Conservation (phyloP, 2,797 vertebrate genomes). For the Microctenopoma steveboyesi region DNA sequence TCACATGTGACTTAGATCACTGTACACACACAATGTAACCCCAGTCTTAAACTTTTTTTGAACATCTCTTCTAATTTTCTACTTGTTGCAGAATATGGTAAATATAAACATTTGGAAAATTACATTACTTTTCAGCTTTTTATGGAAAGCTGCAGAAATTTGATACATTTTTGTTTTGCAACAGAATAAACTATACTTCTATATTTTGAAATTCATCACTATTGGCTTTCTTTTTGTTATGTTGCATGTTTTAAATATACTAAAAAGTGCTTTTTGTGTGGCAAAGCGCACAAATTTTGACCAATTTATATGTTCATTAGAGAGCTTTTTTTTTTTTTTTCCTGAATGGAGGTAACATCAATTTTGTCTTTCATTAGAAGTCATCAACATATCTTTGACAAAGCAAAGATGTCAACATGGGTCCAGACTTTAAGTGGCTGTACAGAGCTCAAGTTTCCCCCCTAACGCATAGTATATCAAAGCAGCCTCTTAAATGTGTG, state of each 20-base stretch:
- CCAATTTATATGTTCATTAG: background rate
- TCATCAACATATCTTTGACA: background rate
- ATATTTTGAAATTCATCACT: background rate
- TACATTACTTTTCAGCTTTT: background rate
- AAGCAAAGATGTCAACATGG: conserved; percentile 9
- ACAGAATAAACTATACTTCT: background rate
- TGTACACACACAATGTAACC: background rate
- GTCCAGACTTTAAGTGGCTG: conserved; percentile 14
- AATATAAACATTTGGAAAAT: background rate
- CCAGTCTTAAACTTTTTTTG: background rate
- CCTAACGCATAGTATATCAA: conserved; percentile 39
- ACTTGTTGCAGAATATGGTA: background rate
- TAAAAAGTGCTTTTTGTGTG: background rate
- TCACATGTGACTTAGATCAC: conserved; percentile 12
- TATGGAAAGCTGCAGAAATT: background rate
- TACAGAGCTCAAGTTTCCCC: conserved; percentile 26
- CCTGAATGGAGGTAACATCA: background rate
- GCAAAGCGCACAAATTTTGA: background rate
- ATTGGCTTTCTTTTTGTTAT: background rate
- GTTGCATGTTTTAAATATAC: background rate
- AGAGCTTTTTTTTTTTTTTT: background rate
- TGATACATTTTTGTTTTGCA: background rate
- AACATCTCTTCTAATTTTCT: background rate
- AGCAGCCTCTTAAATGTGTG: conserved; percentile 51
- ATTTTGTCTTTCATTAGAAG: background rate